phyloP scores from a whole-genome alignment of 2,797 vertebrate species.

The Cuculus canorus region DNA sequence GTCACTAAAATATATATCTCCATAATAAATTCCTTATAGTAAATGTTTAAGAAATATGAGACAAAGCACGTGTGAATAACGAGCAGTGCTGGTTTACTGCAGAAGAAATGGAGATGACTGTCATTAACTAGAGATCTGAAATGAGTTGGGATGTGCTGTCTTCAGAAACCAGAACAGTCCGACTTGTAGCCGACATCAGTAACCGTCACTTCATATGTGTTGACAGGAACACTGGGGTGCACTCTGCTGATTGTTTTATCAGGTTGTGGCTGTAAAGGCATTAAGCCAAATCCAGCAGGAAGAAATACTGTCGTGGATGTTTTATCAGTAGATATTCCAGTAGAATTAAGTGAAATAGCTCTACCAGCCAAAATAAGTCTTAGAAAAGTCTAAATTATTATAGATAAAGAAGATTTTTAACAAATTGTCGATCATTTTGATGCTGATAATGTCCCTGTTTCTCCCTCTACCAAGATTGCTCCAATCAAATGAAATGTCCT shows the following conservation, averaged over 20 bases:
- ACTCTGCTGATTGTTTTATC: background rate
- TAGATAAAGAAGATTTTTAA: background rate
- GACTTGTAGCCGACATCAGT: background rate
- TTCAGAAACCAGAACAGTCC: background rate
- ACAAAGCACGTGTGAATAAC: background rate
- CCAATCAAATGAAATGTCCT: background rate
- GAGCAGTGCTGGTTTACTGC: background rate
- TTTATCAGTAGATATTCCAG: background rate
- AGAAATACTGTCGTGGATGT: background rate
- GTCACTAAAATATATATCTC: background rate
- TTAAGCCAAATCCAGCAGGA: background rate
- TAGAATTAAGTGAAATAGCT: background rate
- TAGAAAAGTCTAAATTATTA: background rate
- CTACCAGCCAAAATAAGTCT: background rate
- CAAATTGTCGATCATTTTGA: background rate
- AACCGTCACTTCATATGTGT: background rate
- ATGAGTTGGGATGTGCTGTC: background rate
- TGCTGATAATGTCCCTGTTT: background rate
- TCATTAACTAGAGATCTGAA: background rate
- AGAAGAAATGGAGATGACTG: background rate
- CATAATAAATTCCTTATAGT: background rate
- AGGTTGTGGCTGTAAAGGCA: background rate
- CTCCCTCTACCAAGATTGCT: background rate
- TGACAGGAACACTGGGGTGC: background rate
- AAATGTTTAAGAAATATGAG: background rate